phyloP scores from a whole-genome alignment of 2,797 vertebrate genomes.

The Sylvia borin region DNA sequence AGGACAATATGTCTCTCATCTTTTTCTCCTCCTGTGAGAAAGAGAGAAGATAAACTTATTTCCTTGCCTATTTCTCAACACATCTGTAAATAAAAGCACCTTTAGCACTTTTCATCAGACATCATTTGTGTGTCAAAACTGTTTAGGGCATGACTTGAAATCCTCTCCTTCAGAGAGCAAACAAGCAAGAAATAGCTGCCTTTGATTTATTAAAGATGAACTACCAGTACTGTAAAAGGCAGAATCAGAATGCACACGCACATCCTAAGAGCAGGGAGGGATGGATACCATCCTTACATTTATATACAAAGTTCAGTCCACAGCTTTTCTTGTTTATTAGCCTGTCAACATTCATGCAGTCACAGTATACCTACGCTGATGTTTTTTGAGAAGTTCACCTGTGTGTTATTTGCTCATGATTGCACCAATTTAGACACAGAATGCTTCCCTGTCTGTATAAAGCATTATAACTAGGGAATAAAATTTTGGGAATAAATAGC shows the following conservation, averaged over 20 bases:
- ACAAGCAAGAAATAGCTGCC: background rate
- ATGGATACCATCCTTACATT: background rate
- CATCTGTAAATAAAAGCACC: conserved; percentile 41
- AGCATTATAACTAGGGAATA: background rate
- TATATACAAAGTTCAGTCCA: background rate
- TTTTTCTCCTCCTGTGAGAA: background rate
- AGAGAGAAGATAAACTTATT: background rate
- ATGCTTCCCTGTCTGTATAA: background rate
- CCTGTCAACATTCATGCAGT: conserved; percentile 7
- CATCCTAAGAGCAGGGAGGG: background rate
- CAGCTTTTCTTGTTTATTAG: conserved; percentile 1
- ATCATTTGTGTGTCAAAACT: conserved; percentile 30
- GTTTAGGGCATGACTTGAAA: background rate
- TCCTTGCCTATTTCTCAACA: background rate
- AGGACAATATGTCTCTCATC: background rate
- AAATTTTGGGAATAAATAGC: background rate
- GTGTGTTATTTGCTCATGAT: background rate
- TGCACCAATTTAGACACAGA: background rate
- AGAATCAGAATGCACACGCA: background rate
- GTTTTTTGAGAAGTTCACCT: background rate
- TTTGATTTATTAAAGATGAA: conserved; percentile 51
- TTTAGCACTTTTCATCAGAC: background rate
- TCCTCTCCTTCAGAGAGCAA: background rate
- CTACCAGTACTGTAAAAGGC: background rate
- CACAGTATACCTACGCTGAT: background rate